These are phyloP conservation scores for Desmophyllum pertusum DNA, from an alignment of 92 coral and sea anemone genomes.

Conservation along the genomic window DNA sequence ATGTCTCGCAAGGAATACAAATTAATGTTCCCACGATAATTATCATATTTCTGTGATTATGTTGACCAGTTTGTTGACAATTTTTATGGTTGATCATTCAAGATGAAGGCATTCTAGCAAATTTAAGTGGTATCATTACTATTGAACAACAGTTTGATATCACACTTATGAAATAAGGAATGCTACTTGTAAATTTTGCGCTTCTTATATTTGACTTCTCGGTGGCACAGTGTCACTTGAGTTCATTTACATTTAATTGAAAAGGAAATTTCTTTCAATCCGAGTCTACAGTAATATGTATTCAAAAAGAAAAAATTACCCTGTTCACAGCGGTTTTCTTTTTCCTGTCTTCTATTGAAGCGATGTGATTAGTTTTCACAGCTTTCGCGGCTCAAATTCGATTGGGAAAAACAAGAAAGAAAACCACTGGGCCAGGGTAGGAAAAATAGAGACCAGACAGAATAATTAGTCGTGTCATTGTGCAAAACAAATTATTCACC, in stretches of 20 bases:
- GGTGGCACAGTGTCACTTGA: neutral
- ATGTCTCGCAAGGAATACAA: neutral
- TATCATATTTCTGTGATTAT: neutral
- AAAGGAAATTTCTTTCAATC: neutral
- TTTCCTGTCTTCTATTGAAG: too few species aligned
- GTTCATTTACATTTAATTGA: neutral
- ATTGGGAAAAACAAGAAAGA: too few species aligned
- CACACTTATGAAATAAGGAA: neutral
- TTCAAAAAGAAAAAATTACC: neutral
- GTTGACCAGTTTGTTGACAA: neutral
- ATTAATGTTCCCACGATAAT: neutral
- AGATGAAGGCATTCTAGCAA: neutral
- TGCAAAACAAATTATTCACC: conserved; percentile 8
- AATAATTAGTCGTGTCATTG: conserved; percentile 12
- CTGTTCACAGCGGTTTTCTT: too few species aligned
- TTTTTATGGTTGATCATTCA: neutral
- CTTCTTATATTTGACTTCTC: neutral
- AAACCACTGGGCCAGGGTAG: too few species aligned
- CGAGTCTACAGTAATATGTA: neutral
- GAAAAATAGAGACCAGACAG: conserved; percentile 6
- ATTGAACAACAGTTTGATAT: neutral
- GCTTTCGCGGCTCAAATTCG: too few species aligned
- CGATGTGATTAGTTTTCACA: too few species aligned
- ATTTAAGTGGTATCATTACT: neutral
- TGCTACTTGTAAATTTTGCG: neutral